Evolutionary conservation across 1,140 invertebrate genomes (phyloP), one percentile per base, ranked within the genome.

Genomic region (Leptinotarsa lineolata): DNA sequence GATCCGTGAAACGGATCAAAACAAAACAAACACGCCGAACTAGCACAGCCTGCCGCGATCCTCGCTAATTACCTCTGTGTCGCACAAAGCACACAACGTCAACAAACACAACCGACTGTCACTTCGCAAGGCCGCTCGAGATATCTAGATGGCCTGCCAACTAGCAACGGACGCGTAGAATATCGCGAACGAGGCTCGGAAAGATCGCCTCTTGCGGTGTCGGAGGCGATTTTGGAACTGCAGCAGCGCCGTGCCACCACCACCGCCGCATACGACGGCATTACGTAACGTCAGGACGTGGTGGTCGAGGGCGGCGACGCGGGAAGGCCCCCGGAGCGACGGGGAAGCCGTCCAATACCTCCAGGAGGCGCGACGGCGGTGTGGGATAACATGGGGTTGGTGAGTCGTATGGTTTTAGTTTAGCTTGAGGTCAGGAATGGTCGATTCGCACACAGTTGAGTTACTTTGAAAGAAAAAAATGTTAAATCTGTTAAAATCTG

Each of bases 221-320:
- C n/a, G 4, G 48, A 54, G 48, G 15, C 48, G 16, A 54, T 6
- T 16, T 15, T 13, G n/a, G 15, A 16, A 16, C n/a, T 54, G 15
- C 48, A 54, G n/a, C 48, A 16, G 48, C 48, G 48, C n/a, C 16
- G 48, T 18, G 6, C 13, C 15, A 13, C n/a, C 48, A 54, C 48
- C 48, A n/a, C 48, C 48, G 48, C n/a, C 48, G 22, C 65, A 39
- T 24, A 24, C 65, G 21, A 44, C 65, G 48, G 63, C 16, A 39
- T 67, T 67, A 67, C 65, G 65, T 67, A 67, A 67, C 65, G 61
- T 64, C 24, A 24, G 65, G 61, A 22, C 20, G 61, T 64, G 20
- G 61, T 64, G 61, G 61, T 16, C 20, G 20, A 64, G 16, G 4
- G 24, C 20, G 48, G 48, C n/a, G n/a, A 54, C 48, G 12, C 4